A percentile compares a stretch with the other conserved stretches of the same genome.
Evolutionary conservation across 2,797 vertebrate species (phyloP).

Genomic region (Sebastes cheni): DNA sequence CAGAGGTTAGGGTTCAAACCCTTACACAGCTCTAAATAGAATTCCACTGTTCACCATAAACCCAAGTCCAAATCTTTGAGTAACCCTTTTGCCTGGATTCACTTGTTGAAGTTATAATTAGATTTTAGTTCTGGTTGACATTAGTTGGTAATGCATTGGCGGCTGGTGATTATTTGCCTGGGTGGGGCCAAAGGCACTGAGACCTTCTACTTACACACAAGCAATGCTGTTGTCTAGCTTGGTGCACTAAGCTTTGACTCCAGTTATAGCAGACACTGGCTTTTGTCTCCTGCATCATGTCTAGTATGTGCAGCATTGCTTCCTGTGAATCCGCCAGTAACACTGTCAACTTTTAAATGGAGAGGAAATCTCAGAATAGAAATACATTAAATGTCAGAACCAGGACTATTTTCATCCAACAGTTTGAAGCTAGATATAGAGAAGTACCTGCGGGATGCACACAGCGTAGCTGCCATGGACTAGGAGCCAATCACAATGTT

Average conservation of each 20-base stretch:
- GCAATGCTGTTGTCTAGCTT: neutral
- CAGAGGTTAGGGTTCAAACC: neutral
- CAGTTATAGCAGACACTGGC: neutral
- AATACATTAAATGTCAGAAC: neutral
- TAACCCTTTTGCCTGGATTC: neutral
- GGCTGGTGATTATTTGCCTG: neutral
- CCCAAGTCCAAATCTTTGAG: neutral
- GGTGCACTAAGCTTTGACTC: neutral
- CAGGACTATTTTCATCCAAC: too few species aligned
- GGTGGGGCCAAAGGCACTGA: neutral
- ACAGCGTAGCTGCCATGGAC: too few species aligned
- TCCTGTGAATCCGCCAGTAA: neutral
- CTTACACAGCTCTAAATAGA: neutral
- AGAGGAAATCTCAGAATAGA: neutral
- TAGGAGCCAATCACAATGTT: too few species aligned
- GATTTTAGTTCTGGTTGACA: neutral
- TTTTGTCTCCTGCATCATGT: neutral
- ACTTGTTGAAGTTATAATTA: neutral
- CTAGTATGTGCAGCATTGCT: neutral
- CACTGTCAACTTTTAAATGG: neutral
- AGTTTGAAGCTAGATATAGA: too few species aligned
- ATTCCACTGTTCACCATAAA: too few species aligned
- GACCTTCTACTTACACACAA: neutral
- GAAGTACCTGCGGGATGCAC: too few species aligned
- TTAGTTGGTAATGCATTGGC: neutral